Evolutionary conservation across 2,113 vertebrate species (phyloP).

Genomic region (Scortum barcoo): DNA sequence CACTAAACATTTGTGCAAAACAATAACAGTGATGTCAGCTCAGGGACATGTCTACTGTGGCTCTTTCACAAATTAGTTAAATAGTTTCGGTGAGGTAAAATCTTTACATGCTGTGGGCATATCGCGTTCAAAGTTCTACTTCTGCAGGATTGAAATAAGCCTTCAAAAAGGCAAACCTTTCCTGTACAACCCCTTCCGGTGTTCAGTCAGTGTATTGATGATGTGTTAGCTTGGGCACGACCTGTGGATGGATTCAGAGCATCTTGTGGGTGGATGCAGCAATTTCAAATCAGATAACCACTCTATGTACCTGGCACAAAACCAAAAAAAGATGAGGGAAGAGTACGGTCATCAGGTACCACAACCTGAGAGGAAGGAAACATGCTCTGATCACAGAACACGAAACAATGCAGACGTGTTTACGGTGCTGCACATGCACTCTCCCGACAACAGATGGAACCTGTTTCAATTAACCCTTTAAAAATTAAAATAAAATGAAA

Average conservation of each 20-base stretch:
- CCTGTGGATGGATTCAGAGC: not conserved
- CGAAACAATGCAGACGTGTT: not conserved
- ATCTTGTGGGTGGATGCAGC: not conserved
- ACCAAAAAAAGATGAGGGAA: not conserved
- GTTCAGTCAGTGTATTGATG: not conserved
- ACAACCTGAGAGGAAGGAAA: not conserved
- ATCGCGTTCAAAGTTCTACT: not conserved
- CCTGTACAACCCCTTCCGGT: not conserved
- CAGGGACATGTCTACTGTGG: slow-evolving; percentile 15
- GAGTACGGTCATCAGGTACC: not conserved
- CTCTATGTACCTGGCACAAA: not conserved
- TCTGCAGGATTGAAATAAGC: not conserved
- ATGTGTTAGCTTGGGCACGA: not conserved
- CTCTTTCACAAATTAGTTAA: slow-evolving; percentile 7
- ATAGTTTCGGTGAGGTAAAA: slow-evolving; percentile 7
- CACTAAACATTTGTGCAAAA: slow-evolving; percentile 24
- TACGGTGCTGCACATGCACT: not conserved
- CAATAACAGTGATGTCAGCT: slow-evolving; percentile 16
- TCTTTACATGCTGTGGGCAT: not conserved
- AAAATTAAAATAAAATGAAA: slow-evolving; percentile 7
- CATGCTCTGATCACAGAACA: not conserved
- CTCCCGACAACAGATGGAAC: not conserved
- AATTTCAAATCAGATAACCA: too few relatives aligned
- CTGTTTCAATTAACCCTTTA: not conserved
- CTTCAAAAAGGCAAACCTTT: not conserved